Percentiles rank a stretch among this genome's conserved stretches.
These are phyloP conservation scores for Brienomyrus brachyistius DNA, from an alignment of 2,113 vertebrate genomes.

Conservation along the genomic window DNA sequence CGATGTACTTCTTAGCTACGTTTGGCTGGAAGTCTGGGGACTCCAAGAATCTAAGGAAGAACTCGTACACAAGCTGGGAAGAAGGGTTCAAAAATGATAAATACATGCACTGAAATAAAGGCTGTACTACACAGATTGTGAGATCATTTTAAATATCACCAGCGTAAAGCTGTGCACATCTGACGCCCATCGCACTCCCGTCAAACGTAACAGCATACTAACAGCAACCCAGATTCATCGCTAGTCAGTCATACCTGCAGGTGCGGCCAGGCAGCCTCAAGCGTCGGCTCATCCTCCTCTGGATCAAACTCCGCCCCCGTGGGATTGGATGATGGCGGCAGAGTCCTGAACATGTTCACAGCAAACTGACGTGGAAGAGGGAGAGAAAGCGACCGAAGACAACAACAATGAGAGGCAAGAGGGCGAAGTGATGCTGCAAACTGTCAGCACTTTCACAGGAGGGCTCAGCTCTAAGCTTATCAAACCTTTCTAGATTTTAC, in stretches of 20 bases:
- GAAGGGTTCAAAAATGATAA: neutral
- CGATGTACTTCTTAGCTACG: constrained; percentile 98
- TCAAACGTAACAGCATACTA: neutral
- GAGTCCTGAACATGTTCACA: constrained; percentile 95
- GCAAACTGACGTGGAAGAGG: constrained; percentile 68
- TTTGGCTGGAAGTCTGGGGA: constrained; percentile 98
- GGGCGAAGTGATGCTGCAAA: neutral
- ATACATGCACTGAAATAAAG: neutral
- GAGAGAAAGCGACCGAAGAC: neutral
- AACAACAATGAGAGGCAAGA: neutral
- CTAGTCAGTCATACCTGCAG: constrained; percentile 71
- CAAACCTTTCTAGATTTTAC: neutral
- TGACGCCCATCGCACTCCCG: neutral
- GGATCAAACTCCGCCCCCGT: constrained; percentile 99
- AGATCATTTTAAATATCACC: neutral
- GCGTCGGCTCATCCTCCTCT: constrained; percentile 93
- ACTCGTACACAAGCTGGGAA: constrained; percentile 96
- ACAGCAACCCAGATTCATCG: neutral
- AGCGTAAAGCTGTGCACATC: neutral
- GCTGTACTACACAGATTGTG: neutral
- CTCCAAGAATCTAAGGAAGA: constrained; percentile 96
- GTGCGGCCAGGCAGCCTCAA: constrained; percentile 98
- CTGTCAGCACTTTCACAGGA: neutral
- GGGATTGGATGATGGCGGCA: constrained; percentile 96
- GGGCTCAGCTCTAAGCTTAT: neutral